Percentiles rank a stretch among this genome's conserved stretches.
These are phyloP conservation scores for Onychostoma macrolepis DNA, from an alignment of 2,113 vertebrate genomes.

Conservation along the genomic window DNA sequence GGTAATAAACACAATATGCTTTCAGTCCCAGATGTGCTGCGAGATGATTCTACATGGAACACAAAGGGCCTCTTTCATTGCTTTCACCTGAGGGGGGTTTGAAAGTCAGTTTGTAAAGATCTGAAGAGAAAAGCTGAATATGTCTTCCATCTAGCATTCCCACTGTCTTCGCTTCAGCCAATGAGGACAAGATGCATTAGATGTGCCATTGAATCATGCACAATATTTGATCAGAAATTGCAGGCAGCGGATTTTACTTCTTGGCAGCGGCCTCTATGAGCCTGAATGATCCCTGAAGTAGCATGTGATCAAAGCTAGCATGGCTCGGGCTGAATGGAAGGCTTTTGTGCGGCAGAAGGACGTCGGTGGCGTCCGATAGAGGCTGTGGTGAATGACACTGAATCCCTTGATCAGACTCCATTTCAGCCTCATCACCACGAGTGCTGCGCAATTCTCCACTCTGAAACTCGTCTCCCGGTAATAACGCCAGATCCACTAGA, in stretches of 20 bases:
- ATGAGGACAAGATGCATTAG: constrained; percentile 20
- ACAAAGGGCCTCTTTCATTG: background rate
- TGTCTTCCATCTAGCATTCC: background rate
- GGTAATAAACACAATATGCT: background rate
- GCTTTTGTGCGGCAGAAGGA: constrained; percentile 31
- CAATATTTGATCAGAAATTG: constrained; percentile 46
- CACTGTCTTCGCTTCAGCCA: background rate
- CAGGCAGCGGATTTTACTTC: background rate
- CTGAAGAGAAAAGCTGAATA: constrained; percentile 10
- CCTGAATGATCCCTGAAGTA: constrained; percentile 32
- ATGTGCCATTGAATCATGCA: constrained; percentile 22
- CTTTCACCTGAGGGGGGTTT: background rate
- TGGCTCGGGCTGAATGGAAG: constrained; percentile 10
- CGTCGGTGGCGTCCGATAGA: constrained; percentile 3
- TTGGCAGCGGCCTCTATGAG: background rate
- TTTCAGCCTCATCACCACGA: constrained; percentile 34
- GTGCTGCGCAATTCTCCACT: constrained; percentile 16
- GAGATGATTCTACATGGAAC: background rate
- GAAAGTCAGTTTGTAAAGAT: constrained; percentile 7
- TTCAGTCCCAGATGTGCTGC: background rate
- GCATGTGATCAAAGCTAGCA: constrained; percentile 21
- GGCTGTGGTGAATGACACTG: background rate
- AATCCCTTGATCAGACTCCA: constrained; percentile 44
- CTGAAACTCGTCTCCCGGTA: background rate
- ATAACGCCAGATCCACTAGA: constrained; percentile 15